Conservation (phyloP, 2,797 vertebrate species). For the Anas flavirostris region DNA sequence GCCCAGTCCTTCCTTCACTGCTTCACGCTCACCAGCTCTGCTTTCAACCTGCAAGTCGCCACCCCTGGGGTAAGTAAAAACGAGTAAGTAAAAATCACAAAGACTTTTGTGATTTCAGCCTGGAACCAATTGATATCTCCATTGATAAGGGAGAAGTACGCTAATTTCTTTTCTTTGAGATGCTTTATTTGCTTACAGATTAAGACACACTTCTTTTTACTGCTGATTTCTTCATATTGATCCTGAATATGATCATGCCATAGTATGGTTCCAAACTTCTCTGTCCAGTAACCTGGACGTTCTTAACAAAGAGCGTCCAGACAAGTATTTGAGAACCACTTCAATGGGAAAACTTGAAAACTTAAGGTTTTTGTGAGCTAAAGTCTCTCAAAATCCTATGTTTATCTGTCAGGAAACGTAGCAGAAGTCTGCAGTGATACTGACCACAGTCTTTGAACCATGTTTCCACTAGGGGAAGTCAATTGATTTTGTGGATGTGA, state of each 20-base stretch:
- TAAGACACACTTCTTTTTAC: background rate
- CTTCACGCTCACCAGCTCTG: conserved; percentile 86
- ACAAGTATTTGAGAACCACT: background rate
- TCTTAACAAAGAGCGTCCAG: background rate
- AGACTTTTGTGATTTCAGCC: background rate
- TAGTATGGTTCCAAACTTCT: background rate
- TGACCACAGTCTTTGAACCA: fast-evolving
- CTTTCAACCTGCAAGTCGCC: conserved; percentile 94
- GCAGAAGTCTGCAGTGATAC: background rate
- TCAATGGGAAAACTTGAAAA: background rate
- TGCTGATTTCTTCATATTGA: background rate
- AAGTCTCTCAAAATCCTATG: background rate
- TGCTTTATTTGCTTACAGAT: fast-evolving
- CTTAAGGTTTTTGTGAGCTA: background rate
- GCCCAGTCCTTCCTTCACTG: conserved; percentile 92
- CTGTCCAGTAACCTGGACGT: background rate
- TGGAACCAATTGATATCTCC: background rate
- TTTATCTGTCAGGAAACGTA: fast-evolving
- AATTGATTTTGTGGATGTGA: conserved; percentile 90
- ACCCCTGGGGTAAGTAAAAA: conserved; percentile 92
- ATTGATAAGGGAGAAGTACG: fast-evolving
- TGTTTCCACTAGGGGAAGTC: conserved; percentile 85
- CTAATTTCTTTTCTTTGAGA: background rate
- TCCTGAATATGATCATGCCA: fast-evolving
- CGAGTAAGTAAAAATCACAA: too few species aligned